These are phyloP conservation scores for Belonocnema kinseyi DNA, from an alignment of 1,140 invertebrate species.

Conservation along the genomic window DNA sequence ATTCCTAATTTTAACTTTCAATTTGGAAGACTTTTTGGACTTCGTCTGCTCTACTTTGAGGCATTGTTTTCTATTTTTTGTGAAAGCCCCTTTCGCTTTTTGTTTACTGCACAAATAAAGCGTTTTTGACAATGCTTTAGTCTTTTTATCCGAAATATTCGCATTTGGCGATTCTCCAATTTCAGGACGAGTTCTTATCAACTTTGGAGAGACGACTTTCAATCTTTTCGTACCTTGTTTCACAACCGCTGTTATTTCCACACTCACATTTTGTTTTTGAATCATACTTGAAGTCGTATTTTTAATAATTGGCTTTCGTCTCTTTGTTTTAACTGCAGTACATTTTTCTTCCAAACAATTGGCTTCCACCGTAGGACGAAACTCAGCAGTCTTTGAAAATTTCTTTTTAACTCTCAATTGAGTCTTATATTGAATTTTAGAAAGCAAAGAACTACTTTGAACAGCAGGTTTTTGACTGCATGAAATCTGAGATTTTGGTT, in stretches of 20 bases:
- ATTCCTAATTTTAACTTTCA: constrained; percentile 43
- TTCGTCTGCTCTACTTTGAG: constrained; percentile 52
- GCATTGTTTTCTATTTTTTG: constrained; percentile 42
- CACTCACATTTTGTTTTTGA: constrained; percentile 32
- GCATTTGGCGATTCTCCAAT: constrained; percentile 53
- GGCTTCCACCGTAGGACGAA: constrained; percentile 20
- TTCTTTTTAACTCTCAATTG: constrained; percentile 44
- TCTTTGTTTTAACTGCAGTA: neutral
- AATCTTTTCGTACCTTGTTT: constrained; percentile 65
- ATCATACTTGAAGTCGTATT: neutral
- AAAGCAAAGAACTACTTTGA: neutral
- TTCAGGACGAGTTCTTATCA: constrained; percentile 50
- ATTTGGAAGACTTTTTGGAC: constrained; percentile 55
- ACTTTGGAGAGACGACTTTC: constrained; percentile 58
- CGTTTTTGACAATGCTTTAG: constrained; percentile 1
- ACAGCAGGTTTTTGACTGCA: neutral
- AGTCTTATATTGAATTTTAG: constrained; percentile 27
- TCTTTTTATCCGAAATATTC: neutral
- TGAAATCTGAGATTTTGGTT: constrained; percentile 43
- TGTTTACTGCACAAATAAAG: constrained; percentile 53
- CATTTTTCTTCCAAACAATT: constrained; percentile 14
- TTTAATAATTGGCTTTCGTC: neutral
- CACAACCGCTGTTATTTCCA: constrained; percentile 60
- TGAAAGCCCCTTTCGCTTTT: constrained; percentile 46
- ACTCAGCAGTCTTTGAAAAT: constrained; percentile 45